These are phyloP conservation scores for Ictalurus punctatus DNA, from an alignment of 2,113 vertebrate genomes.

Conservation along the genomic window DNA sequence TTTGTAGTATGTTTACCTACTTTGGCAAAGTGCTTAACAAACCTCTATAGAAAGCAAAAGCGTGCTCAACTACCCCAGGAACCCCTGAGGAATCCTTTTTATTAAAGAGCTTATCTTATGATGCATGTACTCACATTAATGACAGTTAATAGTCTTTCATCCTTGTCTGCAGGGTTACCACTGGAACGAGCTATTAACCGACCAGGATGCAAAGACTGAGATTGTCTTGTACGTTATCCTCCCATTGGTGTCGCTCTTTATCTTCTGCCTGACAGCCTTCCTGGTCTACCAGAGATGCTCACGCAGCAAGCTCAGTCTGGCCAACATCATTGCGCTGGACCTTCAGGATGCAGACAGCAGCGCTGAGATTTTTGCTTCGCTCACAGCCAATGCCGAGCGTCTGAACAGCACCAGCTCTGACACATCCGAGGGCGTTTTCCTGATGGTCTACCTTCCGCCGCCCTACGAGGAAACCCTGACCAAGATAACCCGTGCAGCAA, in stretches of 20 bases:
- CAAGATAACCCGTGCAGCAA: slow-evolving; percentile 71
- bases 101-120: background rate
- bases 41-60: background rate
- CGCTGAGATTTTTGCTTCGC: slow-evolving; percentile 66
- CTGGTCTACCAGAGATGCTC: slow-evolving; percentile 76
- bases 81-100: background rate
- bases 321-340: slow-evolving; percentile 78
- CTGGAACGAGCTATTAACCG: slow-evolving; percentile 68
- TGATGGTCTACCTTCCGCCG: slow-evolving; percentile 76
- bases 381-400: slow-evolving; percentile 63
- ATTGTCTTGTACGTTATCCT: slow-evolving; percentile 81
- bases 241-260: slow-evolving; percentile 75
- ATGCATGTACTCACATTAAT: background rate
- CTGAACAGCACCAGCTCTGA: slow-evolving; percentile 70
- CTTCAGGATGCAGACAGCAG: slow-evolving; percentile 65
- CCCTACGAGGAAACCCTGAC: slow-evolving; percentile 86
- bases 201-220: slow-evolving; percentile 70
- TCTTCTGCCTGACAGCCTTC: slow-evolving; percentile 77
- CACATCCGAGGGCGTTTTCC: slow-evolving; percentile 70
- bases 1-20: background rate
- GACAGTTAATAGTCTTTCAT: background rate
- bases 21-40: background rate
- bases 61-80: background rate
- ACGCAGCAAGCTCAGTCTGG: slow-evolving; percentile 62
- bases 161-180: slow-evolving; percentile 71